These are phyloP conservation scores for Diachrysia chrysitis DNA, from an alignment of 2,888 invertebrate species.

Conservation along the genomic window DNA sequence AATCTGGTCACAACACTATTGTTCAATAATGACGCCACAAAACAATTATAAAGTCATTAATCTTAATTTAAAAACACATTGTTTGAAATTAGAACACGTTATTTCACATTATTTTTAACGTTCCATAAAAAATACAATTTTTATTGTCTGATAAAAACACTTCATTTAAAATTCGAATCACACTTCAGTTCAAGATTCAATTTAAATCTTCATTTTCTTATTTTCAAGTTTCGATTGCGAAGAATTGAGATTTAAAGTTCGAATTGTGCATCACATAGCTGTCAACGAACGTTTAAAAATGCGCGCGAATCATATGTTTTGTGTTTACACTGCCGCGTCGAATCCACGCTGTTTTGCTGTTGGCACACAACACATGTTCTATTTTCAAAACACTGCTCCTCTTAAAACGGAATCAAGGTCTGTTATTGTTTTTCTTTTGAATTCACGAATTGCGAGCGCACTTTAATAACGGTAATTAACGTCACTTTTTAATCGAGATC, in stretches of 20 bases:
- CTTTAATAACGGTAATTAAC: neutral
- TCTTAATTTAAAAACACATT: constrained; percentile 25
- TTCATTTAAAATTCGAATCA: neutral
- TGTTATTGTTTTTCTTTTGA: constrained; percentile 33
- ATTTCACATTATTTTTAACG: constrained; percentile 6
- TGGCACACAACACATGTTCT: constrained; percentile 66
- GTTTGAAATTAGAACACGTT: constrained; percentile 16
- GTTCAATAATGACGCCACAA: constrained; percentile 17
- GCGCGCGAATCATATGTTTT: constrained; percentile 65
- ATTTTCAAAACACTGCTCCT: constrained; percentile 68
- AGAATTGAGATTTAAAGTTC: neutral
- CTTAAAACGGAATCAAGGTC: constrained; percentile 60
- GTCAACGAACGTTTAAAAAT: constrained; percentile 27
- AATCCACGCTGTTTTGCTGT: constrained; percentile 51
- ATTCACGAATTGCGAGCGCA: constrained; percentile 7
- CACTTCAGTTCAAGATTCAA: too few species aligned
- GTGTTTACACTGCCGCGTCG: constrained; percentile 62
- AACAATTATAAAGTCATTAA: constrained; percentile 48
- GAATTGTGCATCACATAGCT: constrained; percentile 8
- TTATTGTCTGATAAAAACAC: neutral
- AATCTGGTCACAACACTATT: constrained; percentile 16
- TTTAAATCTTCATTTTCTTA: neutral
- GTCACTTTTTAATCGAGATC: constrained; percentile 28
- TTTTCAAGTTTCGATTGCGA: neutral
- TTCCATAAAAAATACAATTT: neutral